Base-by-base conservation (phyloP, 2,113 vertebrate genomes). In the Agapornis roseicollis region DNA sequence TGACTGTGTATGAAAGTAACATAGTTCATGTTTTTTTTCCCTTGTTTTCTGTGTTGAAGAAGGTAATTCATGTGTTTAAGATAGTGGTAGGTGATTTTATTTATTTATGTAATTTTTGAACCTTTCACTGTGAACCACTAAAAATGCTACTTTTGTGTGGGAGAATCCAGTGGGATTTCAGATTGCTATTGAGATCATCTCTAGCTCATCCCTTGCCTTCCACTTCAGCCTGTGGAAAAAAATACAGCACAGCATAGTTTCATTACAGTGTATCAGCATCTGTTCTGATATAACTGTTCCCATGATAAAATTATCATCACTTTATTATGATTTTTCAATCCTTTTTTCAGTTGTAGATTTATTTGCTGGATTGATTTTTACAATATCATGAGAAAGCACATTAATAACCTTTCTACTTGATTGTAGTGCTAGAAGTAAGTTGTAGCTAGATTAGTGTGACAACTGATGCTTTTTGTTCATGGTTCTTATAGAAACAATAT, bases 261-360 rank as follows among this genome's bases (percentile, higher is more conserved):
- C 27, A 20, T 74, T 0, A 0, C 7, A 16, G 3, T 47, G 5
- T 37, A 6, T 76, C 16, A 47, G 9, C 9, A 18, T 76, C 13
- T 87, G 23, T 71, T 71, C 4, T 63, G 13, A 63, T 63, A 0
- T 55, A 71, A 71, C 19, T 61, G 12, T 31, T 87, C 11, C 19
- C 13, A 68, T 47, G 31, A 68, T 17, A 68, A 66, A 82, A 42
- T 63, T n/a, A 28, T 52, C 4, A 29, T 33, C 1, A 1, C 10
- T 46, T 68, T 55, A 15, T 49, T 69, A 33, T 52, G 5, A 14
- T 74, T 22, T 55, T 28, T 65, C 86, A 27, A 29, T 65, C 86
- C 17, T 41, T 33, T 61, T 79, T 37, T 61, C 13, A 60, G 9
- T 23, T 64, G 2, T 73, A 35, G 17, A 13, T n/a, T 18, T 63